Base-by-base conservation (phyloP, 1,140 invertebrate genomes). In the Megathymus violae region DNA sequence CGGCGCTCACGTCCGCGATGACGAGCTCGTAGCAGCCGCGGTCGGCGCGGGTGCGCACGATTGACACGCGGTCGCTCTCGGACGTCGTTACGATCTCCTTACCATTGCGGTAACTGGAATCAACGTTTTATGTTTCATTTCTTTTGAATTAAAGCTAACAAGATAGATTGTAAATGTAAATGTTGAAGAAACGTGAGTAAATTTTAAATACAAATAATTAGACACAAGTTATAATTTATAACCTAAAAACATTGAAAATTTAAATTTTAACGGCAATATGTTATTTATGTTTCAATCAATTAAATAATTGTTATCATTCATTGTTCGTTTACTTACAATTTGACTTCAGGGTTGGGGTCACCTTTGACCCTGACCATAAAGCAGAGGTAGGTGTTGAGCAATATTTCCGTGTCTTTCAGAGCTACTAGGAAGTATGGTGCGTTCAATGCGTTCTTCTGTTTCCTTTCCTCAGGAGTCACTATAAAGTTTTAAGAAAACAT, bases 351-450 rank as follows among this genome's bases (percentile, higher is more conserved):
- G 75, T 95, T 96, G 1, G 97, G 97, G 76, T 97, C 94, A 17
- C 97, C 97, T 69, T 95, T 95, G 6, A 98, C 95, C 89, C 97
- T 97, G 48, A 98, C 93, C 94, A 98, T 96, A 80, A 98, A 98
- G 22, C 97, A 93, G 15, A 98, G 93, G 71, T 96, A 96, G 0
- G 97, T 97, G 67, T 96, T 96, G 81, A 97, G 94, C 50, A 98
- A 88, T 2, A 98, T 93, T 85, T 98, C 96, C 0, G 96, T 96
- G 73, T 97, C 96, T 72, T 97, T 97, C 13, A 98, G 88, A 34
- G 94, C 94, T 0, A 98, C 95, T 52, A 96, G 74, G 82, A 98
- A 98, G 36, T 95, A 93, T 0, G 97, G 96, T 1, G 94, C 92
- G 54, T 97, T 95, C 1, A 94, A 92, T 63, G 96, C 95, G 48